Conservation (phyloP, 2,797 vertebrate species). For the Pseudomugil tenellus region DNA sequence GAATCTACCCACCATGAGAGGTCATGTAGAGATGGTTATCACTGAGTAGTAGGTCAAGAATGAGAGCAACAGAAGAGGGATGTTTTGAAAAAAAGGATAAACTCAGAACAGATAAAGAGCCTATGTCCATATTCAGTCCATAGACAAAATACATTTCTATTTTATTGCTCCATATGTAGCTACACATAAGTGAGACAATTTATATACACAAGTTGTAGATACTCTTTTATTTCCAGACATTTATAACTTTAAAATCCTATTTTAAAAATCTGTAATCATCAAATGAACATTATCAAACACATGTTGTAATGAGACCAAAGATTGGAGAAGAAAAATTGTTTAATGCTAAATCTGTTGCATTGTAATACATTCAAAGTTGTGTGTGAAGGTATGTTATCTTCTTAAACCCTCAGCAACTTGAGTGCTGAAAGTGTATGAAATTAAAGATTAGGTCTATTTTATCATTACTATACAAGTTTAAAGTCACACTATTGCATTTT, state of each 20-base stretch:
- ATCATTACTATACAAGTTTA: constrained; percentile 36
- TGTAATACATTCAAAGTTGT: constrained; percentile 23
- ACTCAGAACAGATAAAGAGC: background rate
- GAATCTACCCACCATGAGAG: constrained; percentile 45
- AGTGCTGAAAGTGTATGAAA: constrained; percentile 26
- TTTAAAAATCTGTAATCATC: constrained; percentile 33
- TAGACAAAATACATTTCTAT: too few relatives aligned
- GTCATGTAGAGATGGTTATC: constrained; percentile 62
- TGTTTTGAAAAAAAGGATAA: background rate
- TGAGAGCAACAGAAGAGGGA: background rate
- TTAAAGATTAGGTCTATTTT: constrained; percentile 24
- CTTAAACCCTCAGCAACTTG: constrained; percentile 26
- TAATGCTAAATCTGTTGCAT: constrained; percentile 10
- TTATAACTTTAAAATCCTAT: constrained; percentile 5
- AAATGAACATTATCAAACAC: constrained; percentile 51
- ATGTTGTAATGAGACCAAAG: constrained; percentile 67
- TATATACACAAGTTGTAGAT: too few relatives aligned
- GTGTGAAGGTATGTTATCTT: constrained; percentile 48
- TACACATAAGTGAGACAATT: too few relatives aligned
- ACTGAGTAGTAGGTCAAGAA: background rate
- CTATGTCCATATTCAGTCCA: too few relatives aligned
- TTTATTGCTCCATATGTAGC: constrained; percentile 5
- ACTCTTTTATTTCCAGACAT: constrained; percentile 12
- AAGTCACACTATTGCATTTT: background rate
- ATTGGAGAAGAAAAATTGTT: constrained; percentile 51